phyloP scores from a whole-genome alignment of 2,797 vertebrate species.

The Neosalanx taihuensis region DNA sequence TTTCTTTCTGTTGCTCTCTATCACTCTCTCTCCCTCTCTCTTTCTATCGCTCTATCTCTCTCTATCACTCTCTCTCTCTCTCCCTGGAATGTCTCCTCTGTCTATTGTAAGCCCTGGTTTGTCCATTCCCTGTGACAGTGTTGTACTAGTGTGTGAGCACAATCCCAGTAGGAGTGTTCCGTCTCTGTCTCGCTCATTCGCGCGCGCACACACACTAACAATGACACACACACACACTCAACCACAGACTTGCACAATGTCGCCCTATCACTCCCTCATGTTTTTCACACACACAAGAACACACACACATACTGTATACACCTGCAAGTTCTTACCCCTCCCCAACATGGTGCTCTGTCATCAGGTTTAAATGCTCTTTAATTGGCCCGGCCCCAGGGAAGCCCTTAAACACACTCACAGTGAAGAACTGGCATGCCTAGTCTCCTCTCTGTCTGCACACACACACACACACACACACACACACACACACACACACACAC shows the following conservation, averaged over 20 bases:
- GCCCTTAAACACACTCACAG: slow-evolving; percentile 51
- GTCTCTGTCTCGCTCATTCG: slow-evolving; percentile 15
- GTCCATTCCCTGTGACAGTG: slow-evolving; percentile 1
- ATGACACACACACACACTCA: slow-evolving; percentile 17
- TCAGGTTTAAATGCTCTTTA: slow-evolving; percentile 67
- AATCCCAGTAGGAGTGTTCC: neutral
- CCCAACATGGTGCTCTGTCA: slow-evolving; percentile 53
- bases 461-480: neutral
- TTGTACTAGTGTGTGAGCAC: too few relatives aligned
- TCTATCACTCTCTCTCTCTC: neutral
- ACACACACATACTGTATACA: slow-evolving; percentile 39
- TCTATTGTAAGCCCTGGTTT: slow-evolving; percentile 32
- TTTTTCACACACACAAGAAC: slow-evolving; percentile 23
- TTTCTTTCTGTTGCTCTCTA: neutral
- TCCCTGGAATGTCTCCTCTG: slow-evolving; percentile 40
- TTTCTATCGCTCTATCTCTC: neutral
- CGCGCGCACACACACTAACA: slow-evolving; percentile 18
- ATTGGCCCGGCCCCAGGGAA: slow-evolving; percentile 57
- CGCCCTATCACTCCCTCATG: neutral
- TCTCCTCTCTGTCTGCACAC: slow-evolving; percentile 44
- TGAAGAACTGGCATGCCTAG: slow-evolving; percentile 55
- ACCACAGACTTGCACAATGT: neutral
- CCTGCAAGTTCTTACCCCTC: slow-evolving; percentile 52
- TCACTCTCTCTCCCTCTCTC: slow-evolving; percentile 29
- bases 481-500: neutral